Conservation (phyloP, 2,888 invertebrate genomes). For the Meghimatium bilineatum region DNA sequence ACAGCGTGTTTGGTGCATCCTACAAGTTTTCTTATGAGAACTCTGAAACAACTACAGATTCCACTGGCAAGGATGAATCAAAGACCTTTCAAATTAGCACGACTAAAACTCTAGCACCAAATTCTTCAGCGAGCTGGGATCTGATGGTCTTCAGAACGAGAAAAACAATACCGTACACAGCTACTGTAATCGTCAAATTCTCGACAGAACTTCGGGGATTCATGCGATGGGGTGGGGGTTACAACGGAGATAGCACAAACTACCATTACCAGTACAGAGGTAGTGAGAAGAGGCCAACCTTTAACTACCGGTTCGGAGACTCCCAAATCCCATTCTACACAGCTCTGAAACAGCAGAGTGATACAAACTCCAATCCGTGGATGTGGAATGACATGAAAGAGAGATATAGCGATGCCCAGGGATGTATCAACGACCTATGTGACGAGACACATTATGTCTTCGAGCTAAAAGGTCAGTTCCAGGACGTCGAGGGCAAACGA, state of each 20-base stretch:
- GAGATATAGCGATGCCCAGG: neutral
- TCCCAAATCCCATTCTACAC: conserved; percentile 9
- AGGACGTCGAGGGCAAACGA: neutral
- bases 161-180: conserved; percentile 30
- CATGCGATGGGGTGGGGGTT: conserved; percentile 14
- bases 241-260: neutral
- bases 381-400: neutral
- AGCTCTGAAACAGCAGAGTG: conserved; percentile 7
- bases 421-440: neutral
- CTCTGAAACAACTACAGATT: neutral
- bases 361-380: neutral
- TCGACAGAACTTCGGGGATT: conserved; percentile 33
- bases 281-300: conserved; percentile 5
- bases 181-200: neutral
- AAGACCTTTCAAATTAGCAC: neutral
- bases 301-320: conserved; percentile 26
- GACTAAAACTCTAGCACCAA: neutral
- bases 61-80: neutral
- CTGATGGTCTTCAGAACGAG: conserved; percentile 5
- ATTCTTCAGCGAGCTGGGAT: neutral
- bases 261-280: conserved; percentile 23
- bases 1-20: neutral
- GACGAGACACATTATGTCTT: neutral
- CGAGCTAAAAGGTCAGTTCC: neutral
- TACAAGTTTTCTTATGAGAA: conserved; percentile 25